Evolutionary conservation across 2,113 vertebrate species (phyloP), one percentile per base, ranked within the genome.

Genomic region (Phaethornis superciliosus): DNA sequence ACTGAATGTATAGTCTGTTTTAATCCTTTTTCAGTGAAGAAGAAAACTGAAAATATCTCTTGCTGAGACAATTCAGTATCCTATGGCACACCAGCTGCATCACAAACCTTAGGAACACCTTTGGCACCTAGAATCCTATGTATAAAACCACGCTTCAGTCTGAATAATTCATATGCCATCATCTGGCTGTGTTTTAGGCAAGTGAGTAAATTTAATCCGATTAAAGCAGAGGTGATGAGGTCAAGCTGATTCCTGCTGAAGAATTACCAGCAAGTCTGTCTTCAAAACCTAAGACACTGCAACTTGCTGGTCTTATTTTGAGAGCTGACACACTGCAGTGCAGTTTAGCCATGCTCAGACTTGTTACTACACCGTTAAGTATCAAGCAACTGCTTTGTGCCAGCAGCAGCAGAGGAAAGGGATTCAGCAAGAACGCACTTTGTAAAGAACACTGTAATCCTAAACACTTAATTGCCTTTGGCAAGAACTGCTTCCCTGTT

Each of bases 391-490:
- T 91, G 75, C 75, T 92, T 81, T 72, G 75, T 91, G 84, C 93
- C 90, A 90, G 71, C 88, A 79, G 63, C 58, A 92, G 72, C 81
- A 85, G 81, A 88, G 89, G 72, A 90, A 94, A 94, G 33, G 78
- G 92, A 93, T 95, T 94, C 93, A 71, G 67, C 71, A 89, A 91
- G 85, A 90, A 54, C 68, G 67, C 90, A 83, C 91, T 94, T 91
- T 86, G 94, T 91, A 95, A 93, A 94, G 91, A 64, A 77, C 32
- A 15, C 78, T 90, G 84, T 95, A 95, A 97, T 94, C 92, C 93
- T 95, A 96, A 96, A 75, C 21, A 78, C 91, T 96, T 96, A 96
- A 96, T 95, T 96, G 93, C 90, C 87, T 95, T 95, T 95, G 94
- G 93, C 94, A 95, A 74, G 79, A 91, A 54, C 72, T 54, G 75